Base-by-base conservation (phyloP, 2,797 vertebrate genomes). In the Myripristis murdjan region DNA sequence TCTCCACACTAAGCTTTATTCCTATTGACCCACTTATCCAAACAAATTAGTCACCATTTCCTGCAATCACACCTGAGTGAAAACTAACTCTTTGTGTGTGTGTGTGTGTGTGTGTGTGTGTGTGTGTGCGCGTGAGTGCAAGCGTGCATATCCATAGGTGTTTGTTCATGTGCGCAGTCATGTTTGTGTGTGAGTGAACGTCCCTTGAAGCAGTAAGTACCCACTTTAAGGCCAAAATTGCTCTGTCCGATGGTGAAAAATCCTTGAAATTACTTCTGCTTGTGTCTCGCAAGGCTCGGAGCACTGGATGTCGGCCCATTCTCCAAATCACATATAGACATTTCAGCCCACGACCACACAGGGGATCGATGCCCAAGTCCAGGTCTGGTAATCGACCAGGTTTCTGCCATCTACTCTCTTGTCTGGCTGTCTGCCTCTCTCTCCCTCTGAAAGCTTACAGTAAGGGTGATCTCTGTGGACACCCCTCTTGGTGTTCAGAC, bases 291-390 rank as follows among this genome's bases (percentile, higher is more conserved):
- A 52, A 72, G 56, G 54, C 23, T 62, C 70, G 24, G 33, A 35
- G 26, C 70, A 28, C 52, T 11, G 47, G 58, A 70, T 43, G 22
- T 43, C 14, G 2, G 55, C 22, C 56, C 3, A 1, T 62, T 78
- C 10, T 73, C 26, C 74, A 69, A 87, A 88, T 87, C 66, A 83
- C 62, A 71, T 59, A 73, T 41, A 67, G 75, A 75, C 72, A 63
- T 73, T 84, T 43, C 47, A 47, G 58, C 53, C 68, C 59, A 70
- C n/a, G 0, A 65, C 70, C 24, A 20, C 35, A 37, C 6, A 9
- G 24, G 48, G 54, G 76, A 90, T 84, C 70, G 44, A 88, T 88
- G 61, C 20, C 39, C 60, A 35, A 18, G 54, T 73, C 20, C 66
- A 24, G 66, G 46, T 75, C 60, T 55, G 20, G 62, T 75, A 77